Percentiles rank a stretch among this genome's conserved stretches.
phyloP scores from a whole-genome alignment of 2,113 vertebrate species.

The Callaeas wilsoni region DNA sequence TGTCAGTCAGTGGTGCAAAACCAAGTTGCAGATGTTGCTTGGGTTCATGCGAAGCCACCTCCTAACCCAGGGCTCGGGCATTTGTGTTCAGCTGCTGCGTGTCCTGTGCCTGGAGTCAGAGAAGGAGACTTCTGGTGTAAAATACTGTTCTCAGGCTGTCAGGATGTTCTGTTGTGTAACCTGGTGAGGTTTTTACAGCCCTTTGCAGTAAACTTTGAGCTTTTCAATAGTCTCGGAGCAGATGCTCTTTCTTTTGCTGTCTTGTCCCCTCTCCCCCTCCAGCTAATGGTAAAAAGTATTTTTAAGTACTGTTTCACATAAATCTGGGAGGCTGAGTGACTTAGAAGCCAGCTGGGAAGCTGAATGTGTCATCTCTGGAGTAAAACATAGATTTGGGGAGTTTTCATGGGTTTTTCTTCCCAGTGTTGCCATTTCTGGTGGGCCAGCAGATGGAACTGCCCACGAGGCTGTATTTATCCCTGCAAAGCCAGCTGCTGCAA shows the following conservation, averaged over 20 bases:
- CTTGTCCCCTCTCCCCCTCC: background rate
- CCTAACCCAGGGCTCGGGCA: accelerated
- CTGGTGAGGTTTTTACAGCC: background rate
- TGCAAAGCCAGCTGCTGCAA: conserved; percentile 24
- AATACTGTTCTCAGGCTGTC: background rate
- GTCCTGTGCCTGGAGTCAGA: background rate
- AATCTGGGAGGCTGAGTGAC: background rate
- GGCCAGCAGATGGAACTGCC: conserved; percentile 62
- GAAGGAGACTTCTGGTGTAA: background rate
- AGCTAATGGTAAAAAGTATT: background rate
- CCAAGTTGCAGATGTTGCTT: background rate
- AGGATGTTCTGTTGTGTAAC: background rate
- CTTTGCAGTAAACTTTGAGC: background rate
- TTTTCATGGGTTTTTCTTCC: background rate
- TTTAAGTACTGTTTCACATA: background rate
- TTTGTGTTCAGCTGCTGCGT: background rate
- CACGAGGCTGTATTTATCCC: conserved; percentile 24
- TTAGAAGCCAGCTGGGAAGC: conserved; percentile 33
- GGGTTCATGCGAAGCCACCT: background rate
- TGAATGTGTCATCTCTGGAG: conserved; percentile 34
- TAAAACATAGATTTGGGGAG: background rate
- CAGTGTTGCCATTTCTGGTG: conserved; percentile 10
- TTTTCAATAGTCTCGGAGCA: background rate
- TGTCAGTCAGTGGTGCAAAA: background rate
- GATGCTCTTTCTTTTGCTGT: background rate